These are phyloP conservation scores for Alloscopus bannaensis DNA, from an alignment of 2,888 invertebrate species.

Conservation along the genomic window DNA sequence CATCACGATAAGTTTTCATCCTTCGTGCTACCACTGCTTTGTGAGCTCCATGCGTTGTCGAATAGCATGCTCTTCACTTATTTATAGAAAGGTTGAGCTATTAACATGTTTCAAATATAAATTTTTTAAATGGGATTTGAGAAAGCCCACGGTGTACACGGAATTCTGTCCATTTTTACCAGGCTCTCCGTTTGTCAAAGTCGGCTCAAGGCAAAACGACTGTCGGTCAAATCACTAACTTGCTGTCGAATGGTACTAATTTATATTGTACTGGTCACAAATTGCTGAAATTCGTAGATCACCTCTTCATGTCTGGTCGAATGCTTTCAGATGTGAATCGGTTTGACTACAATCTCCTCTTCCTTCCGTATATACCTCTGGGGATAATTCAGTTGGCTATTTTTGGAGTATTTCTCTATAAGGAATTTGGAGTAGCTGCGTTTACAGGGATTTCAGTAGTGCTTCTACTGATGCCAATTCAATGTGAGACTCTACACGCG, in stretches of 20 bases:
- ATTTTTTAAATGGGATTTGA: slow-evolving; percentile 3
- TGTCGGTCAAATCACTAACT: slow-evolving; percentile 93
- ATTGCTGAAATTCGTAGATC: too few relatives aligned
- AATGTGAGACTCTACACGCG: slow-evolving; percentile 79
- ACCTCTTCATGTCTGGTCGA: too few relatives aligned
- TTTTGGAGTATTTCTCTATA: slow-evolving; percentile 87
- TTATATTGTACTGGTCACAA: slow-evolving; percentile 75
- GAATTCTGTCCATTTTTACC: slow-evolving; percentile 26
- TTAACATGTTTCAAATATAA: neutral
- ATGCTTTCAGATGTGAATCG: slow-evolving; percentile 45
- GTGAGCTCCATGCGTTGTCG: slow-evolving; percentile 87
- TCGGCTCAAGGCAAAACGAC: slow-evolving; percentile 90
- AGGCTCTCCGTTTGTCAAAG: slow-evolving; percentile 75
- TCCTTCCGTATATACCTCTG: slow-evolving; percentile 90
- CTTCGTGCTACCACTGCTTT: slow-evolving; percentile 85
- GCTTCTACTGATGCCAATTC: slow-evolving; percentile 87
- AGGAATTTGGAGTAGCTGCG: slow-evolving; percentile 82
- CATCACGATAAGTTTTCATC: slow-evolving; percentile 88
- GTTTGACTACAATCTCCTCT: slow-evolving; percentile 48
- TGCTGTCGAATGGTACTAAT: slow-evolving; percentile 91
- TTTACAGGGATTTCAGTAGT: slow-evolving; percentile 87
- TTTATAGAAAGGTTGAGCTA: slow-evolving; percentile 88
- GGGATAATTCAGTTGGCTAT: slow-evolving; percentile 89
- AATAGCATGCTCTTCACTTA: slow-evolving; percentile 87
- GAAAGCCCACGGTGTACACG: too few relatives aligned